These are phyloP conservation scores for Nephrotoma appendiculata DNA, from an alignment of 2,888 invertebrate genomes.

Conservation along the genomic window DNA sequence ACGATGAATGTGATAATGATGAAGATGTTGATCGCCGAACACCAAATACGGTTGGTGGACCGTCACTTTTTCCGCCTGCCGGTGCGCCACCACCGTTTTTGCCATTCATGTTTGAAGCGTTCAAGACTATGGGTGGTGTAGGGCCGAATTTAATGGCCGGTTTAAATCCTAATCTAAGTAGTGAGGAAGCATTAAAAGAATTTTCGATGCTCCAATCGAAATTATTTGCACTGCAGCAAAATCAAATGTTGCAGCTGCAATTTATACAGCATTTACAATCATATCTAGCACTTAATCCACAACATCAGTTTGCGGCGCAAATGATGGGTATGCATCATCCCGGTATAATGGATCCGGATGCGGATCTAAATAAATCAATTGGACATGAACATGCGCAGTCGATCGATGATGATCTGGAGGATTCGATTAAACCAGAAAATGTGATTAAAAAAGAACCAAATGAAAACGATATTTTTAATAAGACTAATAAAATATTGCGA, in stretches of 20 bases:
- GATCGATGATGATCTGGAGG: not conserved
- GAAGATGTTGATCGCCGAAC: constrained; percentile 15
- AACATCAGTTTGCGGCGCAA: not conserved
- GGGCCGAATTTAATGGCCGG: constrained; percentile 50
- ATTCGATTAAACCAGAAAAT: not conserved
- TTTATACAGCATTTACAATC: constrained; percentile 87
- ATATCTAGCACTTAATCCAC: constrained; percentile 42
- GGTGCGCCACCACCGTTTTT: constrained; percentile 39
- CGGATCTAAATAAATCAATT: not conserved
- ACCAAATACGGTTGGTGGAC: not conserved
- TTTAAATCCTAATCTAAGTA: constrained; percentile 49
- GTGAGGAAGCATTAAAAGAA: constrained; percentile 67
- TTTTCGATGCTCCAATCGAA: constrained; percentile 79
- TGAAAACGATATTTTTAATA: not conserved
- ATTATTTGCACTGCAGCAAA: constrained; percentile 83
- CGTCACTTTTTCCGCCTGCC: constrained; percentile 24
- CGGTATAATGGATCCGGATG: not conserved
- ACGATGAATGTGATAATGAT: constrained; percentile 14
- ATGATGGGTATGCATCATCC: constrained; percentile 1
- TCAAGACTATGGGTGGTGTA: constrained; percentile 67
- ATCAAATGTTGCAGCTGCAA: constrained; percentile 89
- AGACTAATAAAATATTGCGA: not conserved
- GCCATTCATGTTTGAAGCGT: constrained; percentile 71
- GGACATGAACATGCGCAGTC: not conserved
- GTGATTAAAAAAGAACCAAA: not conserved